Percentiles rank a stretch among this genome's conserved stretches.
phyloP scores from a whole-genome alignment of 2,797 vertebrate species.

The Anolis apletophallus region DNA sequence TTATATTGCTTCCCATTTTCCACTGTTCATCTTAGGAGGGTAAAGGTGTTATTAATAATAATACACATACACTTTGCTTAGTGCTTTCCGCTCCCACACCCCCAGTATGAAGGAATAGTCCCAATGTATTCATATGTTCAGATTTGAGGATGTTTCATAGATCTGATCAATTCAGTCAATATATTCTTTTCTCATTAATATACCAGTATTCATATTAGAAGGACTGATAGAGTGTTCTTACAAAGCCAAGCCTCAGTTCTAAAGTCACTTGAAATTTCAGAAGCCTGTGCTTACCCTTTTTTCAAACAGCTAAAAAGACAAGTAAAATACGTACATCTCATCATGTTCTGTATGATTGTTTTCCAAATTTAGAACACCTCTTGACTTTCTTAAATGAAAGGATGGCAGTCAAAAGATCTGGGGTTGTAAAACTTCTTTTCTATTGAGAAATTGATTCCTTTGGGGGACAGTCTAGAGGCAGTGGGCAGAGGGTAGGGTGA shows the following conservation, averaged over 20 bases:
- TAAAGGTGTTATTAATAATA: neutral
- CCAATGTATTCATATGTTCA: conserved; percentile 31
- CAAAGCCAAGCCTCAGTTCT: conserved; percentile 38
- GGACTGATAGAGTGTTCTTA: conserved; percentile 24
- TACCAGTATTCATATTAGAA: conserved; percentile 29
- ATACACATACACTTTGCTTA: conserved; percentile 12
- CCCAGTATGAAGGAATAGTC: conserved; percentile 55
- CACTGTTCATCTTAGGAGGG: neutral
- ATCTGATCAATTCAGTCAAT: conserved; percentile 51
- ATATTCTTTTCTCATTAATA: conserved; percentile 54
- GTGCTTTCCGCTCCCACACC: conserved; percentile 29
- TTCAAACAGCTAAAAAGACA: conserved; percentile 7
- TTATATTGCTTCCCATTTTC: neutral
- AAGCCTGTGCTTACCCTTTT: neutral
- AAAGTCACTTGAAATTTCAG: conserved; percentile 25
- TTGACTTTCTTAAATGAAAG: neutral
- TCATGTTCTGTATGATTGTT: too few species aligned
- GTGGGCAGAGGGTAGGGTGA: neutral
- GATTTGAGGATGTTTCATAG: conserved; percentile 52
- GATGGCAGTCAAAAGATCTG: neutral
- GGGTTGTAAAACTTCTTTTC: neutral
- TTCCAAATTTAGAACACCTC: too few species aligned
- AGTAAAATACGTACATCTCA: neutral
- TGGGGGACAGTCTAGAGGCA: neutral
- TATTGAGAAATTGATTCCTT: neutral